A percentile compares a stretch with the other conserved stretches of the same genome.
Evolutionary conservation across 2,113 vertebrate species (phyloP).

Genomic region (Corydoras maculifer): DNA sequence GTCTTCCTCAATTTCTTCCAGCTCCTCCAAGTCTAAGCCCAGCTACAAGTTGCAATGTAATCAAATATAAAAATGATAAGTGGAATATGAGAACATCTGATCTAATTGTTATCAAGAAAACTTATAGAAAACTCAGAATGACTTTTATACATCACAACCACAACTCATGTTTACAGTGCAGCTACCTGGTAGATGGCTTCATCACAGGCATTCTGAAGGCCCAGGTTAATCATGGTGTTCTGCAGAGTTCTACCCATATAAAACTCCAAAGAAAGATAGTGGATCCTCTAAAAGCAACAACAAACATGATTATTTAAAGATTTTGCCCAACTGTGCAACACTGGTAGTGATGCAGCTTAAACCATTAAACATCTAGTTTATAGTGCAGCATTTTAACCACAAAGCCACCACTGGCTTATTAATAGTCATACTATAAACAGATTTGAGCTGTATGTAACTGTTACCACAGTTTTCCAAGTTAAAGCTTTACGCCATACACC

Average conservation of each 20-base stretch:
- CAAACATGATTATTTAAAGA: background rate
- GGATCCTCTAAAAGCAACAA: slow-evolving; percentile 64
- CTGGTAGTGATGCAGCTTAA: no score
- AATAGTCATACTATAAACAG: no score
- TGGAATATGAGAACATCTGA: no score
- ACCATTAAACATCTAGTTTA: no score
- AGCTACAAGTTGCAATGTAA: slow-evolving; percentile 54
- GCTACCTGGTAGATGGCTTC: slow-evolving; percentile 84
- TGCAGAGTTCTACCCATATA: slow-evolving; percentile 88
- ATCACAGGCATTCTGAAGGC: slow-evolving; percentile 77
- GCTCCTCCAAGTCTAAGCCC: slow-evolving; percentile 80
- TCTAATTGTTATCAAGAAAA: no score
- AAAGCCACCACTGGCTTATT: no score
- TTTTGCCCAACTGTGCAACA: no score
- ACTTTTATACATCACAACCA: background rate
- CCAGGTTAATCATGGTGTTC: slow-evolving; percentile 87
- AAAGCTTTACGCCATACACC: no score
- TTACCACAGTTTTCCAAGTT: no score
- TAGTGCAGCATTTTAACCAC: no score
- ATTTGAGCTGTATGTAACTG: no score
- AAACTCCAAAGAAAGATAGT: slow-evolving; percentile 85
- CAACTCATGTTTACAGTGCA: background rate
- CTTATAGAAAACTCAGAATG: no score
- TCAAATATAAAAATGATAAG: background rate
- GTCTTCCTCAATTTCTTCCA: slow-evolving; percentile 85